These are phyloP conservation scores for Drosophila robusta DNA, from an alignment of 2,888 invertebrate species.

Conservation along the genomic window DNA sequence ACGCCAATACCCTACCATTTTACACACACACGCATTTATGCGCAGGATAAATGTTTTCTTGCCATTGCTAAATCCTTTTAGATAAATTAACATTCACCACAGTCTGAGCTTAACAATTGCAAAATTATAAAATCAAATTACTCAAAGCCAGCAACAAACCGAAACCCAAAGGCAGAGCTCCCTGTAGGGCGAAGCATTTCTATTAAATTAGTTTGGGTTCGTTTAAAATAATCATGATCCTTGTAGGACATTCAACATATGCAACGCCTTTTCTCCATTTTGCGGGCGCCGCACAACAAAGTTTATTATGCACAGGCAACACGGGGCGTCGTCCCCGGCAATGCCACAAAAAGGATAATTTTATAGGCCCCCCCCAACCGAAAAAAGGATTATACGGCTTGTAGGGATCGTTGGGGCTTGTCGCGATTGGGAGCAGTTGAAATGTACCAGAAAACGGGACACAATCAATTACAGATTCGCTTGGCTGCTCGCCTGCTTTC, in stretches of 20 bases:
- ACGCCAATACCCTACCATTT: not conserved
- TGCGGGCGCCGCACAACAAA: constrained; percentile 5
- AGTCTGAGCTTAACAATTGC: constrained; percentile 22
- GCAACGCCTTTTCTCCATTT: constrained; percentile 24
- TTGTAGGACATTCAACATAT: constrained; percentile 41
- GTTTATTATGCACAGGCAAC: constrained; percentile 58
- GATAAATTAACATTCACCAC: constrained; percentile 44
- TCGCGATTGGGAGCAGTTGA: constrained; percentile 36
- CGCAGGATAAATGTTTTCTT: constrained; percentile 3
- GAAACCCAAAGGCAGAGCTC: not conserved
- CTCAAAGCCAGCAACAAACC: constrained; percentile 21
- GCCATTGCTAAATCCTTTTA: constrained; percentile 31
- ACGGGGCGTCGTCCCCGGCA: constrained; percentile 20
- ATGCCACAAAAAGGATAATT: constrained; percentile 55
- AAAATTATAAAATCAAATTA: constrained; percentile 28
- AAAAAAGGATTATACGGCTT: constrained; percentile 26
- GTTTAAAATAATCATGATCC: constrained; percentile 35
- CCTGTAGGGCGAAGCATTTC: constrained; percentile 16
- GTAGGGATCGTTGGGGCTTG: constrained; percentile 12
- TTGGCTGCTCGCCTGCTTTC: constrained; percentile 21
- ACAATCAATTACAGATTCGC: constrained; percentile 72
- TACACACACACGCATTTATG: not conserved
- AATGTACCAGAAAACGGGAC: constrained; percentile 43
- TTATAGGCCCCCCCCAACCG: not conserved
- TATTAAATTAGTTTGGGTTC: constrained; percentile 38